Conservation (phyloP, 2,113 vertebrate genomes). For the Lophius piscatorius region DNA sequence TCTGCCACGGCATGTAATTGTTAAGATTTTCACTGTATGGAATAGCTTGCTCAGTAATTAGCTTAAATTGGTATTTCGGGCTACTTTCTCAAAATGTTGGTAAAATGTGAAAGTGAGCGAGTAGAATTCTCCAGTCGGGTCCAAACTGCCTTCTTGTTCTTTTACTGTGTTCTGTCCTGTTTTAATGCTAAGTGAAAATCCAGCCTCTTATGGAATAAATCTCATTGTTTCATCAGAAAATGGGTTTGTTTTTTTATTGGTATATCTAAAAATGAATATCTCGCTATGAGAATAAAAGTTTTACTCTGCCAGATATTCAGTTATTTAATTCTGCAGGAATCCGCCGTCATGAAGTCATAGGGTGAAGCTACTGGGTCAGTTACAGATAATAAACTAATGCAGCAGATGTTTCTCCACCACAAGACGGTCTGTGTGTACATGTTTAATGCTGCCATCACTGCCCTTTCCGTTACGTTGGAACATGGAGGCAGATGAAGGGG, state of each 20-base stretch:
- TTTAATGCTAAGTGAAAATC: too few species aligned
- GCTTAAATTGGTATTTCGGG: not conserved
- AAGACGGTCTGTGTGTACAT: constrained; percentile 23
- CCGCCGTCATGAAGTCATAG: not conserved
- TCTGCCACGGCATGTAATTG: too few species aligned
- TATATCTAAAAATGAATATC: not conserved
- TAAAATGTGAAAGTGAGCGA: too few species aligned
- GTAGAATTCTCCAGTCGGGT: too few species aligned
- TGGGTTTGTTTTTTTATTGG: not conserved
- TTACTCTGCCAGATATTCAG: too few species aligned
- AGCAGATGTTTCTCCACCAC: constrained; percentile 48
- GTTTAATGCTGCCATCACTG: constrained; percentile 15
- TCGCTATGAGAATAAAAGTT: not conserved
- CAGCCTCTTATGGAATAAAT: constrained; percentile 3
- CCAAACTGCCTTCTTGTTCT: too few species aligned
- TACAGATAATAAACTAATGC: constrained; percentile 31
- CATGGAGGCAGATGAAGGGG: constrained; percentile 53
- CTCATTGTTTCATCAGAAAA: not conserved
- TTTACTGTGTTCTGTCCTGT: too few species aligned
- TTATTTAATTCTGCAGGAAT: not conserved
- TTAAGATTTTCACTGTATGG: too few species aligned
- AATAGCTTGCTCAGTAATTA: constrained; percentile 14
- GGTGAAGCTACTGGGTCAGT: too few species aligned
- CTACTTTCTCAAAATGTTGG: too few species aligned
- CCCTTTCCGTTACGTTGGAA: constrained; percentile 13